Conservation (phyloP, 2,113 vertebrate species). For the Gymnocephalus cernua region DNA sequence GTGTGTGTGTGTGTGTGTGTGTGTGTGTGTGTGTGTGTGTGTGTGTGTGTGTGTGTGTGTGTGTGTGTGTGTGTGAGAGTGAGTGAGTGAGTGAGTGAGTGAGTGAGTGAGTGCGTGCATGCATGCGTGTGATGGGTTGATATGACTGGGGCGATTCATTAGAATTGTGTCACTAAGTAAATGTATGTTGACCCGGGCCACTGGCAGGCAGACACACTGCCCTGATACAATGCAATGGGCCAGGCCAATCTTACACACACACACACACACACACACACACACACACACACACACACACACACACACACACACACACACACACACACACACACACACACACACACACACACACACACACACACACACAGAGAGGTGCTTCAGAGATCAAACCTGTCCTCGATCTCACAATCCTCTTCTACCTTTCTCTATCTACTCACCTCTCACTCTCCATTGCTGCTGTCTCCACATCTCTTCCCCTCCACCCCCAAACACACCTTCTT, state of each 20-base stretch:
- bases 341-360: slow-evolving; percentile 68
- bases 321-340: slow-evolving; percentile 19
- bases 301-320: slow-evolving; percentile 32
- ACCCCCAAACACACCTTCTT: slow-evolving; percentile 44
- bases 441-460: slow-evolving; percentile 61
- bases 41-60: no score
- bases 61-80: no score
- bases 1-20: slow-evolving; percentile 81
- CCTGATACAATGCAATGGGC: slow-evolving; percentile 84
- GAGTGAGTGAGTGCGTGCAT: no score
- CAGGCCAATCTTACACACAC: slow-evolving; percentile 82
- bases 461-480: slow-evolving; percentile 28
- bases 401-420: slow-evolving; percentile 50
- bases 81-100: no score
- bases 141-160: slow-evolving; percentile 87
- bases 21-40: no score
- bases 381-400: slow-evolving; percentile 54
- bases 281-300: slow-evolving; percentile 19
- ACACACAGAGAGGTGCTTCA: slow-evolving; percentile 27
- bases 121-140: slow-evolving; percentile 58
- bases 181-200: slow-evolving; percentile 86
- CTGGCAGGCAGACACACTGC: slow-evolving; percentile 85
- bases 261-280: slow-evolving; percentile 23
- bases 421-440: slow-evolving; percentile 57
- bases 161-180: slow-evolving; percentile 91